Conservation (phyloP, 2,888 invertebrate species). For the Eulithis prunata region DNA sequence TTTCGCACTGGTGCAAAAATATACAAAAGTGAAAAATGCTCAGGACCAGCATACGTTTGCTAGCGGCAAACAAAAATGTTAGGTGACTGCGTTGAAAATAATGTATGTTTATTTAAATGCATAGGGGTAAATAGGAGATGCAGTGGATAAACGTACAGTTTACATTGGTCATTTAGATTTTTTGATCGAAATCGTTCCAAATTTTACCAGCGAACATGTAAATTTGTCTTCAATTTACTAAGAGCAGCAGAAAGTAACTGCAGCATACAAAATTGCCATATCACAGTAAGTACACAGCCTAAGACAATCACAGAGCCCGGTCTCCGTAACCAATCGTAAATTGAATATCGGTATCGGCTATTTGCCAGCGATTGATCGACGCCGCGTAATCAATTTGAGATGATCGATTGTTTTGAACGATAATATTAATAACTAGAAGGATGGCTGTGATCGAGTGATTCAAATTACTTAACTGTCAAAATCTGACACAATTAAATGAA, state of each 20-base stretch:
- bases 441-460: conserved; percentile 2
- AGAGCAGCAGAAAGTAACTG: neutral
- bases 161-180: neutral
- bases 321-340: conserved; percentile 71
- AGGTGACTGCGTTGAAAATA: conserved; percentile 37
- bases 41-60: neutral
- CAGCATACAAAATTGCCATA: neutral
- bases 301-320: conserved; percentile 57
- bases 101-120: conserved; percentile 71
- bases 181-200: neutral
- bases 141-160: conserved; percentile 19
- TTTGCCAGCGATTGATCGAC: conserved; percentile 64
- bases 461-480: neutral
- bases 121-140: conserved; percentile 45
- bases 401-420: conserved; percentile 56
- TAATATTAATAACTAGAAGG: conserved; percentile 9
- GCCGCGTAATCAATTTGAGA: conserved; percentile 66
- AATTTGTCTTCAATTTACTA: too few species aligned
- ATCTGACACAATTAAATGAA: too few species aligned
- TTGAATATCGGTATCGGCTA: conserved; percentile 68
- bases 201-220: neutral
- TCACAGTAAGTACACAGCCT: conserved; percentile 39
- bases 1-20: neutral
- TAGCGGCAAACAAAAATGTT: too few species aligned
- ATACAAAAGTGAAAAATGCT: neutral